These are phyloP conservation scores for Anorthoa munda DNA, from an alignment of 2,888 invertebrate species.

Conservation along the genomic window DNA sequence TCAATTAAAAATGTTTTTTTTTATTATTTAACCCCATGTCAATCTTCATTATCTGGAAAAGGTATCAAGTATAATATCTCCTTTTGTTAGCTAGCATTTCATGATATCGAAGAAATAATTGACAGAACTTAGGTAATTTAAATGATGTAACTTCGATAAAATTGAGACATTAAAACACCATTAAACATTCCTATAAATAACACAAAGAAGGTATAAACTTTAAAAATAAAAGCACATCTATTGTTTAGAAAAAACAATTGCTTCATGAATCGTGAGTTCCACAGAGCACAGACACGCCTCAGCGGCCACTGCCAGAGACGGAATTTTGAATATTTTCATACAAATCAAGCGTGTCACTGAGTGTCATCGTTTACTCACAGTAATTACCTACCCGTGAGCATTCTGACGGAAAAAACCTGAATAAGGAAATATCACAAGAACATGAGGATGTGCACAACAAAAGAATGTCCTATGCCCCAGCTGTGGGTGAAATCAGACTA, in stretches of 20 bases:
- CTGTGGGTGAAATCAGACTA: too few species aligned
- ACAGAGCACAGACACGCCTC: not conserved
- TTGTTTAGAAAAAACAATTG: conserved; percentile 59
- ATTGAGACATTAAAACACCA: conserved; percentile 38
- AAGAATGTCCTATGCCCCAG: too few species aligned
- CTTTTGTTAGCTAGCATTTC: not conserved
- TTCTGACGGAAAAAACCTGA: too few species aligned
- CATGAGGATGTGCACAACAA: too few species aligned
- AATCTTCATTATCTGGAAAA: not conserved
- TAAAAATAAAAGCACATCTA: conserved; percentile 43
- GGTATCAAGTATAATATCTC: not conserved
- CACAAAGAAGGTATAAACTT: conserved; percentile 19
- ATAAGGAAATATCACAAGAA: too few species aligned
- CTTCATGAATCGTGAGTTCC: conserved; percentile 52
- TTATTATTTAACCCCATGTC: rapidly evolving
- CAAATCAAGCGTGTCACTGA: too few species aligned
- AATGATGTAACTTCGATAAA: conserved; percentile 3
- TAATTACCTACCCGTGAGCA: too few species aligned
- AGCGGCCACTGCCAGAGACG: not conserved
- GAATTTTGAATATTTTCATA: too few species aligned
- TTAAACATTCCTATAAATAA: conserved; percentile 11
- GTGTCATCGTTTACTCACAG: too few species aligned
- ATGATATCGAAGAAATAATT: conserved; percentile 1
- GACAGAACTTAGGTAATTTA: not conserved
- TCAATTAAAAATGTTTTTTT: too few species aligned